phyloP scores from a whole-genome alignment of 2,888 invertebrate genomes.

The Pollenia griseotomentosa region DNA sequence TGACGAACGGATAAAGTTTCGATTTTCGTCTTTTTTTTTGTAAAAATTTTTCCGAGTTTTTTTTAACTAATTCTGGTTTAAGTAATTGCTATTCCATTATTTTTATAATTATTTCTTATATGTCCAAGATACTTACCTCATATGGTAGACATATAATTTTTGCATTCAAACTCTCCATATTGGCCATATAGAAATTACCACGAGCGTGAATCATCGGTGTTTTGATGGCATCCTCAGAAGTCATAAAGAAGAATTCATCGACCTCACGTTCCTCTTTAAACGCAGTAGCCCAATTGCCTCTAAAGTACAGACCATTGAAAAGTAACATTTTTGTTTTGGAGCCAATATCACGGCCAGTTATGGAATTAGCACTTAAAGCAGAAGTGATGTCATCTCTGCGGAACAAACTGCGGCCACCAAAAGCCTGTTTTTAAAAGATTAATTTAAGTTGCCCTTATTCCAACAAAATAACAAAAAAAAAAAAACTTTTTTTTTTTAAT shows the following conservation, averaged over 20 bases:
- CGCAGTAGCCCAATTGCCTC: conserved; percentile 90
- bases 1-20: too few relatives aligned
- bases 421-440: conserved; percentile 75
- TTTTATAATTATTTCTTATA: too few relatives aligned
- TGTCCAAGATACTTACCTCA: conserved; percentile 85
- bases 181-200: conserved; percentile 87
- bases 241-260: conserved; percentile 87
- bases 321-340: conserved; percentile 87
- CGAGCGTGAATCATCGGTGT: conserved; percentile 89
- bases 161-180: conserved; percentile 87
- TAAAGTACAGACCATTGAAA: conserved; percentile 91
- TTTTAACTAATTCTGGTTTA: too few relatives aligned
- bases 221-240: conserved; percentile 86
- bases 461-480: background rate
- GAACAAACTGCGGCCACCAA: conserved; percentile 85
- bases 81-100: background rate
- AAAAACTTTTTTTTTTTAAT: conserved; percentile 1
- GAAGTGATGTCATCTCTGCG: conserved; percentile 86
- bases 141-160: conserved; percentile 90
- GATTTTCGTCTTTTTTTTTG: too few relatives aligned
- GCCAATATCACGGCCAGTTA: conserved; percentile 84
- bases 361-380: conserved; percentile 87
- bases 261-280: conserved; percentile 86
- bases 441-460: background rate
- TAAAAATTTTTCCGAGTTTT: too few relatives aligned